Conservation (phyloP, 2,888 invertebrate genomes). For the Diaprepes abbreviatus region DNA sequence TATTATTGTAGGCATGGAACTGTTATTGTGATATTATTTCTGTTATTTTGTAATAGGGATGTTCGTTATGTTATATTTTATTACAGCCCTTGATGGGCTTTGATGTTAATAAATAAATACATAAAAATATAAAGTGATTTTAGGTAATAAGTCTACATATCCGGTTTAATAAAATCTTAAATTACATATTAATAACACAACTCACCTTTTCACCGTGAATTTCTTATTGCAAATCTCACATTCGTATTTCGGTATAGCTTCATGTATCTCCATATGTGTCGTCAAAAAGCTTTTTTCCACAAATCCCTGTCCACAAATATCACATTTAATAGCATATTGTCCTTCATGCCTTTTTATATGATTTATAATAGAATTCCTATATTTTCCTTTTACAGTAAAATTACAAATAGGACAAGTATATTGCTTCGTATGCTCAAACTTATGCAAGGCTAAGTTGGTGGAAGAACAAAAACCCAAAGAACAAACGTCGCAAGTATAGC, state of each 20-base stretch:
- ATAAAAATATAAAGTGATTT: too few species aligned
- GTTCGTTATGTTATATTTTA: too few species aligned
- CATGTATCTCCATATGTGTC: slow-evolving; percentile 60
- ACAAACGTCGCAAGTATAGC: slow-evolving; percentile 55
- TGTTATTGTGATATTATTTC: too few species aligned
- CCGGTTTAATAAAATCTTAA: too few species aligned
- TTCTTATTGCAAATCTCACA: slow-evolving; percentile 62
- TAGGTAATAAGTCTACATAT: too few species aligned
- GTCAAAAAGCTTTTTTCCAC: slow-evolving; percentile 50
- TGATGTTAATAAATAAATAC: too few species aligned
- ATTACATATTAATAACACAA: too few species aligned
- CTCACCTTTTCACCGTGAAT: slow-evolving; percentile 55
- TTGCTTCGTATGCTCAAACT: slow-evolving; percentile 48
- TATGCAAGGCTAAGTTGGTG: slow-evolving; percentile 53
- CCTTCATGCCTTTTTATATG: slow-evolving; percentile 52
- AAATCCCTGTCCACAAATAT: slow-evolving; percentile 58
- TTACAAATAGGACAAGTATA: slow-evolving; percentile 52
- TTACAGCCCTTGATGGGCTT: too few species aligned
- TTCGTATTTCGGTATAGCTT: slow-evolving; percentile 58
- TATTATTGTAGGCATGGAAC: too few species aligned
- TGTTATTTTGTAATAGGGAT: too few species aligned
- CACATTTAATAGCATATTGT: slow-evolving; percentile 52
- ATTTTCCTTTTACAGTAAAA: slow-evolving; percentile 38
- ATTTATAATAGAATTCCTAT: slow-evolving; percentile 38
- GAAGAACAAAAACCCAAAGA: slow-evolving; percentile 51